phyloP scores from a whole-genome alignment of 30 jellyfish, hydroid and myxozoan species.

The Aurelia sp. region DNA sequence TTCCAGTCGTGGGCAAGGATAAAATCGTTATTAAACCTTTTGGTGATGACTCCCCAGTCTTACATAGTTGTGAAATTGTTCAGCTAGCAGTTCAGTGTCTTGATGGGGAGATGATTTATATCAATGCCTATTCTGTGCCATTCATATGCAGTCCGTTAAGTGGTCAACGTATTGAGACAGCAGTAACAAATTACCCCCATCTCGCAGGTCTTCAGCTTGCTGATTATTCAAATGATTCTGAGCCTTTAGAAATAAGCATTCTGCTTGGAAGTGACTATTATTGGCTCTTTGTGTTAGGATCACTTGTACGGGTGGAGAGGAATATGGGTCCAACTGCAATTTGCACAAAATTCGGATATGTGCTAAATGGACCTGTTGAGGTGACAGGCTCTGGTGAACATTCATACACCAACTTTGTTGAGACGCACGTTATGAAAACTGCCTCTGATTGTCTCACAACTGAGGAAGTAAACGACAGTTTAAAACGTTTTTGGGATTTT shows the following conservation, averaged over 20 bases:
- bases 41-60: slow-evolving; percentile 22
- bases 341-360: neutral
- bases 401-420: neutral
- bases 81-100: slow-evolving; percentile 5
- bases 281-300: slow-evolving; percentile 8
- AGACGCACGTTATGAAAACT: slow-evolving; percentile 13
- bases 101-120: neutral
- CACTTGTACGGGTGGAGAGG: neutral
- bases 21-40: slow-evolving; percentile 18
- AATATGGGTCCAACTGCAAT: neutral
- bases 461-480: neutral
- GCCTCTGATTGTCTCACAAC: neutral
- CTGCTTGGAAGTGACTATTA: slow-evolving; percentile 12
- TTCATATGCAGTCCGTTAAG: slow-evolving; percentile 45
- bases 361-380: neutral
- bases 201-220: slow-evolving; percentile 34
- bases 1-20: slow-evolving; percentile 23
- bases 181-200: slow-evolving; percentile 15
- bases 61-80: slow-evolving; percentile 9
- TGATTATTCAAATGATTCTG: slow-evolving; percentile 14
- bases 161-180: slow-evolving; percentile 11
- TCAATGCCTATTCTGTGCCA: slow-evolving; percentile 33
- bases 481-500: neutral
- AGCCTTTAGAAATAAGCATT: neutral
- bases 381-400: neutral